Percentiles rank a stretch among this genome's conserved stretches.
Evolutionary conservation across 2,113 vertebrate species (phyloP).

Genomic region (Petromus typicus): DNA sequence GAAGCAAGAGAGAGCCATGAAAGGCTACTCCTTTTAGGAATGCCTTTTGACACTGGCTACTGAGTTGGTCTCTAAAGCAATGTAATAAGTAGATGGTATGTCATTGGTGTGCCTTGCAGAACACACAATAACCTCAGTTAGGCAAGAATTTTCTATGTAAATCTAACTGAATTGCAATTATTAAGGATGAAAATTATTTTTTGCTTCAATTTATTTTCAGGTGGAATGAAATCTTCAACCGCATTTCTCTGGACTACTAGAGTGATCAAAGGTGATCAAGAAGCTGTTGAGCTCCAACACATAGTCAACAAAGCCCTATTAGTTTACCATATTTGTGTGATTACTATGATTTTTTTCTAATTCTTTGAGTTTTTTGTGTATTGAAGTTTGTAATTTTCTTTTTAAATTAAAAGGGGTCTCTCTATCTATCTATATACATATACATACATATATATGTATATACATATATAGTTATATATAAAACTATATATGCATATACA

Average conservation of each 20-base stretch:
- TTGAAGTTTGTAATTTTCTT: background rate
- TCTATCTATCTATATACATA: too few relatives aligned
- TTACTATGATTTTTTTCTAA: background rate
- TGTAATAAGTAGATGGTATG: background rate
- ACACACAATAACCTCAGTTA: background rate
- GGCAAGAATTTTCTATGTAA: background rate
- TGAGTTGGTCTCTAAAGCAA: background rate
- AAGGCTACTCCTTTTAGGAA: background rate
- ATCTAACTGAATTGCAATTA: background rate
- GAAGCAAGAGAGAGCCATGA: background rate
- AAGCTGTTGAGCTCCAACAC: background rate
- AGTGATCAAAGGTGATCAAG: background rate
- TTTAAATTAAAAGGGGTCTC: background rate
- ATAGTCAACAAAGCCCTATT: background rate
- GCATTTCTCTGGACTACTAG: background rate
- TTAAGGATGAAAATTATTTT: background rate
- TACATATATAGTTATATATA: too few relatives aligned
- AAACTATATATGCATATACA: too few relatives aligned
- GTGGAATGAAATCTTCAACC: background rate
- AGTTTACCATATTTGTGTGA: background rate
- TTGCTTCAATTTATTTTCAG: background rate
- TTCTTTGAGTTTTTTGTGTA: background rate
- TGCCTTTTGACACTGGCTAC: background rate
- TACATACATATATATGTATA: too few relatives aligned
- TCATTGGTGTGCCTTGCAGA: background rate